Evolutionary conservation across 2,113 vertebrate species (phyloP).

Genomic region (Lepisosteus oculatus): DNA sequence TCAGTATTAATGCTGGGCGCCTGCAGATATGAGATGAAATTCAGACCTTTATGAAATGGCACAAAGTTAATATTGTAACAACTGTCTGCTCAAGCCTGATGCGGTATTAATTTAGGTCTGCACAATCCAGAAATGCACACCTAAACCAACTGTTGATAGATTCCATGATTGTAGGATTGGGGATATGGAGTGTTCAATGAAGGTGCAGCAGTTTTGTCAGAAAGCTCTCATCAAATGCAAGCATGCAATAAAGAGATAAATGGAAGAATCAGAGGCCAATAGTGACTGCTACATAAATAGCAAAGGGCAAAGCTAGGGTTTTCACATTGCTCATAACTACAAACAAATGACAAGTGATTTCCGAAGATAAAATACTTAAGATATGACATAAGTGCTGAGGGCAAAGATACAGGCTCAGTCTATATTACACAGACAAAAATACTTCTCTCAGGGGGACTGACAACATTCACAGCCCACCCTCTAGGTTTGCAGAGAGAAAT

Average conservation of each 20-base stretch:
- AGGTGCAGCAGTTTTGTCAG: background rate
- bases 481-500: too few relatives aligned
- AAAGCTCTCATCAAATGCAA: background rate
- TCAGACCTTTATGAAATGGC: too few relatives aligned
- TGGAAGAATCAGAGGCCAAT: background rate
- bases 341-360: slow-evolving; percentile 20
- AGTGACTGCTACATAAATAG: background rate
- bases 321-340: background rate
- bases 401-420: slow-evolving; percentile 4
- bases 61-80: too few relatives aligned
- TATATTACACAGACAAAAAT: slow-evolving; percentile 17
- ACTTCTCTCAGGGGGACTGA: background rate
- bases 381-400: background rate
- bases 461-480: background rate
- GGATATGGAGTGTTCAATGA: background rate
- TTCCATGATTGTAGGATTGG: too few relatives aligned
- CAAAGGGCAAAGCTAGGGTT: slow-evolving; percentile 2
- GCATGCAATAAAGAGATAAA: background rate
- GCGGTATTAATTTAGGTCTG: too few relatives aligned
- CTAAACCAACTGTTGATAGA: too few relatives aligned
- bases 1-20: too few relatives aligned
- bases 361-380: background rate
- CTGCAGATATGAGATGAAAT: too few relatives aligned
- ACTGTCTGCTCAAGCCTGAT: too few relatives aligned
- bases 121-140: too few relatives aligned